Conservation (phyloP, 1,140 invertebrate species). For the Pseudomyrmex concolor region DNA sequence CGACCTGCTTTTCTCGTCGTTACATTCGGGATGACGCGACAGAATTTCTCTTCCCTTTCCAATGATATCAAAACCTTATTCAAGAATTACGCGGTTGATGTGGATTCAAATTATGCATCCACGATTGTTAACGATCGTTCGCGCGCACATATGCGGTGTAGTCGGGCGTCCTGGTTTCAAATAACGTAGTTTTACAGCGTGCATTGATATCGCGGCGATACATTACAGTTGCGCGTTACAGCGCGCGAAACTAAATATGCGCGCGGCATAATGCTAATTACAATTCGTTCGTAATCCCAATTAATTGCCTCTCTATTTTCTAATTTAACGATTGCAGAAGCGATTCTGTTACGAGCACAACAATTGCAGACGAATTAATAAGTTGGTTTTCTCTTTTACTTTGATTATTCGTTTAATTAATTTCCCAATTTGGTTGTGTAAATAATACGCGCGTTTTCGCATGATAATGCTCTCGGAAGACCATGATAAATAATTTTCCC, state of each 20-base stretch:
- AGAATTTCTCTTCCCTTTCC: background rate
- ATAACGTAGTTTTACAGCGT: constrained; percentile 9
- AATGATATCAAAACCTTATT: constrained; percentile 39
- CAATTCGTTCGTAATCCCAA: constrained; percentile 30
- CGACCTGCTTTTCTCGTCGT: background rate
- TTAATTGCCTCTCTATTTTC: background rate
- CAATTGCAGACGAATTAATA: background rate
- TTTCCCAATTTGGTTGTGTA: background rate
- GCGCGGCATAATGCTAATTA: constrained; percentile 9
- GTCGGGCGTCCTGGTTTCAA: too few species aligned
- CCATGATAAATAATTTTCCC: background rate
- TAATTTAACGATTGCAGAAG: background rate
- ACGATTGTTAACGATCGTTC: too few species aligned
- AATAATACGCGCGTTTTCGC: too few species aligned
- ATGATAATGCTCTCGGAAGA: background rate
- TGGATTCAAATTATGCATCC: constrained; percentile 24
- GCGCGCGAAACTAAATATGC: background rate
- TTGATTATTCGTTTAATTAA: constrained; percentile 12
- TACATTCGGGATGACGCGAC: background rate
- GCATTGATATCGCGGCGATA: background rate
- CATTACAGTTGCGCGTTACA: background rate
- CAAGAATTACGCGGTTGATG: background rate
- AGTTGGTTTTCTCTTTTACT: background rate
- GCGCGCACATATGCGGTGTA: too few species aligned
- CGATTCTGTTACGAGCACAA: background rate